Percentiles rank a stretch among this genome's conserved stretches.
phyloP scores from a whole-genome alignment of 2,888 invertebrate species.

The Mythimna pallens region DNA sequence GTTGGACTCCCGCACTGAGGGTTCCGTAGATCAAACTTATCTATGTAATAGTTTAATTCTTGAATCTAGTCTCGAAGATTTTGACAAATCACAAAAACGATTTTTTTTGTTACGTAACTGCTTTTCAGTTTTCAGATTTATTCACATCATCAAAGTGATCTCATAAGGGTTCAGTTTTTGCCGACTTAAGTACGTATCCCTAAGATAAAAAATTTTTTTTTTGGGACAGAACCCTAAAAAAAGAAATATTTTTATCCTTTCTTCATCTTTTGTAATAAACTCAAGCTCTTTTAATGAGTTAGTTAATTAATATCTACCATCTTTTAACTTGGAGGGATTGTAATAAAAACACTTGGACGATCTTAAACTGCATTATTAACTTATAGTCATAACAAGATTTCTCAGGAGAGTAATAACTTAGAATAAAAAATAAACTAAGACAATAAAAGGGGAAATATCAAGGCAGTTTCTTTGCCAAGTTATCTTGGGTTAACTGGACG shows the following conservation, averaged over 20 bases:
- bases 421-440: slow-evolving; percentile 55
- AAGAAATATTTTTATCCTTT: not conserved
- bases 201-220: too few species aligned
- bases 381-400: slow-evolving; percentile 41
- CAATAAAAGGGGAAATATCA: slow-evolving; percentile 58
- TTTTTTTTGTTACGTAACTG: too few species aligned
- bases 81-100: too few species aligned
- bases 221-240: slow-evolving; percentile 5
- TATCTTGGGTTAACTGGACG: slow-evolving; percentile 16
- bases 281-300: slow-evolving; percentile 10
- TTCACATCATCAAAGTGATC: too few species aligned
- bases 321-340: not conserved
- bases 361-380: slow-evolving; percentile 45
- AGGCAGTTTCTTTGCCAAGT: slow-evolving; percentile 34
- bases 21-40: too few species aligned
- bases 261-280: slow-evolving; percentile 5
- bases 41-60: too few species aligned
- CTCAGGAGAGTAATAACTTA: slow-evolving; percentile 44
- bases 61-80: too few species aligned
- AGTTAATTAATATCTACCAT: slow-evolving; percentile 15
- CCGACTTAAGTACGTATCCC: too few species aligned
- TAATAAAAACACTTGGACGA: slow-evolving; percentile 20
- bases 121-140: too few species aligned
- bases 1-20: too few species aligned
- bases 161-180: too few species aligned